Evolutionary conservation across 1,140 invertebrate species (phyloP), one percentile per base, ranked within the genome.

Genomic region (Colletes gigas): DNA sequence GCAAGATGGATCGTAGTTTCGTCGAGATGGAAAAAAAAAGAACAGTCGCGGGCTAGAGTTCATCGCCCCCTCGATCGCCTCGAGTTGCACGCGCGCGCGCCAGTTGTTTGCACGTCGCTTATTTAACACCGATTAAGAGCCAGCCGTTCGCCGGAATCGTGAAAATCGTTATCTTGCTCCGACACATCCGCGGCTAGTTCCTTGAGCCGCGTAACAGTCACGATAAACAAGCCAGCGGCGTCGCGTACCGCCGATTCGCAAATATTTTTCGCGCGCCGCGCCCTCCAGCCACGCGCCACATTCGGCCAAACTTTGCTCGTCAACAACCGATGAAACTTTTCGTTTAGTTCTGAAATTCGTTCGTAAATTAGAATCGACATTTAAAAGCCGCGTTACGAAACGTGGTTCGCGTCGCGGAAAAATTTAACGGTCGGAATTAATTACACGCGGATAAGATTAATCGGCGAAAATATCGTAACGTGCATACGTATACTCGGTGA

Each of bases 61-160:
- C 83, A 85, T 85, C 78, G 83, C 59, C 67, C 83, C 57, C 57
- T 50, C 76, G 30, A 52, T 62, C 44, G 69, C 57, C 50, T 1
- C 78, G 5, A 21, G 4, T 15, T 41, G 14, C 52, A 84, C 70
- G 47, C 63, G 79, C 79, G 82, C 74, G 78, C 81, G 59, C 54
- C 30, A 30, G 30, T 30, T 60, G 74, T 74, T 85, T 75, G 66
- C 70, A 54, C 4, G 39, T 21, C 21, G 47, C 60, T 82, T 85
- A 78, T 74, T 82, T 78, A 88, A 82, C 63, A 65, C 47, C 62
- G 78, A 78, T 84, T 85, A 82, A 57, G 30, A 30, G 30, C 30
- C 68, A 52, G 50, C 55, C 39, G 52, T 67, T 52, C 63, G 41
- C 60, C 68, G 79, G 78, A 69, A 65, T 67, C 62, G 75, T 44